A percentile compares a stretch with the other conserved stretches of the same genome.
Conservation (phyloP, 2,797 vertebrate genomes). For the Oophaga sylvatica region DNA sequence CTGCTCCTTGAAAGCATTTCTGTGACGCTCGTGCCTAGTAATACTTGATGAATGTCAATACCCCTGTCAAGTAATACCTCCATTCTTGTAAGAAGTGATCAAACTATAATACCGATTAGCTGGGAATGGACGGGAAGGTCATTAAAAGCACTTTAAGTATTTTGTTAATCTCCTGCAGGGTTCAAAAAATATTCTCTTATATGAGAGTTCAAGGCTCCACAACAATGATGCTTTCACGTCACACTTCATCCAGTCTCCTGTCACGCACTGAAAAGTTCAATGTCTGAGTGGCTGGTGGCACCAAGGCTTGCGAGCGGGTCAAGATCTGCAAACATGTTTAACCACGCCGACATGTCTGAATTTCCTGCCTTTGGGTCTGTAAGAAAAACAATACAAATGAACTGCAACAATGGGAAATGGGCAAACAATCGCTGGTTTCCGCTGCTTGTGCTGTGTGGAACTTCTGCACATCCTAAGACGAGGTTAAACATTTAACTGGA, state of each 20-base stretch:
- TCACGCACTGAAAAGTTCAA: constrained; percentile 82
- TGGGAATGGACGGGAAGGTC: neutral
- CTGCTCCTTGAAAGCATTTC: neutral
- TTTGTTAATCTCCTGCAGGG: constrained; percentile 6
- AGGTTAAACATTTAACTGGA: constrained; percentile 1
- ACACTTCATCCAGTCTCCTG: neutral
- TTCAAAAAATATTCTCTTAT: constrained; percentile 10
- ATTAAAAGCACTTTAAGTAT: constrained; percentile 26
- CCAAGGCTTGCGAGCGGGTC: constrained; percentile 84
- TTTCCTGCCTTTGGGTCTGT: constrained; percentile 66
- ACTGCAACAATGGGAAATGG: neutral
- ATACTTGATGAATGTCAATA: neutral
- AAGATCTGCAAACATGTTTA: constrained; percentile 82
- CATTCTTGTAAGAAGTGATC: neutral
- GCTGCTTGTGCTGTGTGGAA: neutral
- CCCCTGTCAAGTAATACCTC: neutral
- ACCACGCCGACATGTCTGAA: constrained; percentile 81
- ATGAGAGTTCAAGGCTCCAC: neutral
- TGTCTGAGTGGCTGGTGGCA: constrained; percentile 78
- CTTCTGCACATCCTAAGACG: neutral
- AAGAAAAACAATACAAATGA: constrained; percentile 48
- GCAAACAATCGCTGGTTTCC: constrained; percentile 9
- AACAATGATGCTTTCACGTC: neutral
- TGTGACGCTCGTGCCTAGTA: neutral
- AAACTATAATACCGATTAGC: neutral